Base-by-base conservation (phyloP, 2,797 vertebrate genomes). In the Crenuchus spilurus region DNA sequence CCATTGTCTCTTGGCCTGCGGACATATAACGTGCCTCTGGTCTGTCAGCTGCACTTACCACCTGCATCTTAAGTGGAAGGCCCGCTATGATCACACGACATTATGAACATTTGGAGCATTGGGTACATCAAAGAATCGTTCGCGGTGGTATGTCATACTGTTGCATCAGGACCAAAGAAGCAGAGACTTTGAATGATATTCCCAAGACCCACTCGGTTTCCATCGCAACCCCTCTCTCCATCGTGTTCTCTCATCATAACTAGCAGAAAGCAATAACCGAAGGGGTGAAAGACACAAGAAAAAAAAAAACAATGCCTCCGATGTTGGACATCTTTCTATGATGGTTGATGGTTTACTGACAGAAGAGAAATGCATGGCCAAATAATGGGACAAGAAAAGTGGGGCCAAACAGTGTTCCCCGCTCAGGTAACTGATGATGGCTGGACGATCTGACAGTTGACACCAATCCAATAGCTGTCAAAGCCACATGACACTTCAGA, bases 131-230 rank as follows among this genome's bases (percentile, higher is more conserved):
- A 80, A 83, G 78, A 69, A 49, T 33, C 24, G 4, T 58, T 57
- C 41, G 33, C 35, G 41, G 72, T 61, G 60, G 76, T 76, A 81
- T 87, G 88, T 86, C 84, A 80, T 26, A 42, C 48, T 30, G 67
- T 88, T 90, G 84, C 87, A 87, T 90, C 85, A 88, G 74, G 77
- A 79, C 20, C 46, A 62, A 30, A 77, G 78, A 77, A 62, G 72
- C 46, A 35, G 20, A 71, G 83, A 76, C 77, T 81, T 80, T 79
- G 63, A 83, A 83, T 16, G 46, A 71, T 30, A 35, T 20, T 61
- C 24, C 6, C 13, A 35, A 72, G 22, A 51, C 62, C 54, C 42
- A 14, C 57, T 67, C 76, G 67, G 57, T 60, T 82, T 76, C 72
- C 77, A 76, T 44, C 71, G 66, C 78, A 65, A 49, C 24, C 52